These are phyloP conservation scores for Pachymerium ferrugineum DNA, from an alignment of 2,888 invertebrate species.

Conservation along the genomic window DNA sequence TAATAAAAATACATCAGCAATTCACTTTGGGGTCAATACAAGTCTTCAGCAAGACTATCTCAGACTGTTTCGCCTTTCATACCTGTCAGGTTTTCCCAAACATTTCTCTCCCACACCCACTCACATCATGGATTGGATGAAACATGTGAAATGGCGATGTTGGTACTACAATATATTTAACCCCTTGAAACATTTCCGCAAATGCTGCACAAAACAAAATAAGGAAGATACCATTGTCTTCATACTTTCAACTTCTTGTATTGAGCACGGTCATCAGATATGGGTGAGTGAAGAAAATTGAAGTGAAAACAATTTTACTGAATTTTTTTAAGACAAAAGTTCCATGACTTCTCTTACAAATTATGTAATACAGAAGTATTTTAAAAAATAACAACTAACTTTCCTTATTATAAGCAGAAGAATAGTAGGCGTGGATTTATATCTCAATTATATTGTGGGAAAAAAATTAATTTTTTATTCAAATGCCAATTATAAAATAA, in stretches of 20 bases:
- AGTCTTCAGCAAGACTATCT: not conserved
- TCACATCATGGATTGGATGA: not conserved
- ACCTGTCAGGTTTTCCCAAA: not conserved
- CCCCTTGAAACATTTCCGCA: not conserved
- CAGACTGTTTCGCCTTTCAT: not conserved
- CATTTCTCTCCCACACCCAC: not conserved
- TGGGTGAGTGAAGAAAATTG: not conserved
- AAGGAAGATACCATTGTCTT: conserved; percentile 1
- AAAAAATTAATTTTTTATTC: not conserved
- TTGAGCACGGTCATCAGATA: not conserved
- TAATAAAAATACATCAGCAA: not conserved
- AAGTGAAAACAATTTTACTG: not conserved
- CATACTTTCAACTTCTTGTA: not conserved
- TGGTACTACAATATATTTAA: not conserved
- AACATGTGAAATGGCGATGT: conserved; percentile 1
- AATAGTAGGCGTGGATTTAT: not conserved
- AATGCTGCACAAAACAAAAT: not conserved
- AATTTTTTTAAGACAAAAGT: not conserved
- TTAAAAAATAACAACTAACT: not conserved
- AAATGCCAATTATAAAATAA: conserved; percentile 1
- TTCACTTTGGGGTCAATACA: not conserved
- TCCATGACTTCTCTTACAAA: not conserved
- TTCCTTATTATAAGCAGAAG: not conserved
- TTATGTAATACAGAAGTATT: not conserved
- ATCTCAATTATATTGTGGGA: not conserved